Conservation (phyloP, 2,113 vertebrate species). For the Bubalus kerabau region DNA sequence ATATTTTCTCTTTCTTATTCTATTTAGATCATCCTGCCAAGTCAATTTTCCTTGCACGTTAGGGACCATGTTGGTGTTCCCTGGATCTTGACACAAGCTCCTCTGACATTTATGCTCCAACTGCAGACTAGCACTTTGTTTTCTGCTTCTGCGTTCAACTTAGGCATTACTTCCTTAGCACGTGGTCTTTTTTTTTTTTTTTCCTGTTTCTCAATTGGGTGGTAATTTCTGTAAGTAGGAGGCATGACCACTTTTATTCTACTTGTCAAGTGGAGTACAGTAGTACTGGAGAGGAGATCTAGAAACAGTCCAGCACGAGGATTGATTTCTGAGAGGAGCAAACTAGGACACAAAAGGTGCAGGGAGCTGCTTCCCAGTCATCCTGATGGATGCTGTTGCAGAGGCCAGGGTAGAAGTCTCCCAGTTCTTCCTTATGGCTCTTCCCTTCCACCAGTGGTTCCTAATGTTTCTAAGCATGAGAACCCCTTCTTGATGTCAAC, state of each 20-base stretch:
- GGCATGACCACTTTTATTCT: neutral
- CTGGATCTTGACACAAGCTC: neutral
- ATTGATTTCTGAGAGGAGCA: neutral
- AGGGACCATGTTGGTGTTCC: neutral
- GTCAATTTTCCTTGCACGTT: slow-evolving; percentile 20
- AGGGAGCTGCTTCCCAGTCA: neutral
- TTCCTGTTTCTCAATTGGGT: neutral
- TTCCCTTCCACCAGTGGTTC: neutral
- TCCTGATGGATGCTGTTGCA: neutral
- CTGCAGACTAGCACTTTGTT: neutral
- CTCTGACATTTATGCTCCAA: neutral
- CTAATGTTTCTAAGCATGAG: neutral
- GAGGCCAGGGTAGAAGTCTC: neutral
- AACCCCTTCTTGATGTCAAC: neutral
- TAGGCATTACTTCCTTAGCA: no score
- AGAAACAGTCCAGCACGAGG: rapidly evolving
- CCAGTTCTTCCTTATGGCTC: neutral
- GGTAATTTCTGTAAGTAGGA: neutral
- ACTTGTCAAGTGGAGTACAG: neutral
- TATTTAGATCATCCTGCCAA: slow-evolving; percentile 31
- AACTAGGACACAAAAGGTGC: neutral
- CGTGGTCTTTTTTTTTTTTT: neutral
- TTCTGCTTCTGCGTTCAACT: neutral
- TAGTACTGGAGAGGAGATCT: neutral
- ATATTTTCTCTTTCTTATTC: neutral